Percentiles rank a stretch among this genome's conserved stretches.
Conservation (phyloP, 2,113 vertebrate species). For the Paramisgurnus dabryanus region DNA sequence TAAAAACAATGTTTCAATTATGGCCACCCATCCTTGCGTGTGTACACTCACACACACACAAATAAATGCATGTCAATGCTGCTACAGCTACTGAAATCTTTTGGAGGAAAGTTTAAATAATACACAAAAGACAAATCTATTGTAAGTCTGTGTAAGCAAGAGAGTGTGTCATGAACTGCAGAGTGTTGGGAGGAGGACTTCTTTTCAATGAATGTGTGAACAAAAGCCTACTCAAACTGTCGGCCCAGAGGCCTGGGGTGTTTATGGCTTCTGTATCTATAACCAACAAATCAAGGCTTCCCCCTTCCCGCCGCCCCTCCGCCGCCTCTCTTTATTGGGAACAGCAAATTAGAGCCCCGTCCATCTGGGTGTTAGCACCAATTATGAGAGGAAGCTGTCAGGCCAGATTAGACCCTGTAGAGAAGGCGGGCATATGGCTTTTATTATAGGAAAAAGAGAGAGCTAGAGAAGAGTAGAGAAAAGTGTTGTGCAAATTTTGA, state of each 20-base stretch:
- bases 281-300: constrained; percentile 72
- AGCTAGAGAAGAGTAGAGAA: constrained; percentile 8
- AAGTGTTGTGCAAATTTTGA: not conserved
- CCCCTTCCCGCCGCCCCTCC: constrained; percentile 58
- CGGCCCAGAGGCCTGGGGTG: constrained; percentile 61
- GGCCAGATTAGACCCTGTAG: constrained; percentile 74
- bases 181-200: constrained; percentile 39
- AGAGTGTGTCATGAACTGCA: not conserved
- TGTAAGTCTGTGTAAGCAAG: not conserved
- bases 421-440: constrained; percentile 66
- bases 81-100: not conserved
- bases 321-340: constrained; percentile 75
- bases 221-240: constrained; percentile 76
- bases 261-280: constrained; percentile 78
- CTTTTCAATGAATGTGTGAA: constrained; percentile 77
- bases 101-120: not conserved
- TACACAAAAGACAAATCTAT: not conserved
- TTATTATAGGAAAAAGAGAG: constrained; percentile 14
- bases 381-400: constrained; percentile 81
- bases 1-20: constrained; percentile 13
- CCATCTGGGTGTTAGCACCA: constrained; percentile 83
- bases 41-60: not conserved
- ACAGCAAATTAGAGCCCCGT: constrained; percentile 77
- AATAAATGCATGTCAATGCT: not conserved
- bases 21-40: not conserved